Evolutionary conservation across 2,888 invertebrate genomes (phyloP).

Genomic region (Agrochola circellaris): DNA sequence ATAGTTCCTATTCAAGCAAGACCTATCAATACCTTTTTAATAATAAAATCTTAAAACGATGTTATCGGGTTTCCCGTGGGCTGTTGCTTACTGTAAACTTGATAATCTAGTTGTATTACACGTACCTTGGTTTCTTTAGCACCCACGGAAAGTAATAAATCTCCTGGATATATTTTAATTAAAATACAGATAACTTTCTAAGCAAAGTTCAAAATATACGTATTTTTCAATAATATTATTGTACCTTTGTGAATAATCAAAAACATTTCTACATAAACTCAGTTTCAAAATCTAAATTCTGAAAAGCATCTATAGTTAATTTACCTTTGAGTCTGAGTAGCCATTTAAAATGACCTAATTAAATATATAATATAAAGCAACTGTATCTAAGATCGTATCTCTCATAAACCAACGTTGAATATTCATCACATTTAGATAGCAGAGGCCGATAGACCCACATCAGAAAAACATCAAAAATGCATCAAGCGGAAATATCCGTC

Average conservation of each 20-base stretch:
- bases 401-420: conserved; percentile 85
- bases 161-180: not conserved
- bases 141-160: not conserved
- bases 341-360: not conserved
- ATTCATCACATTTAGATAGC: conserved; percentile 91
- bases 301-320: not conserved
- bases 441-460: conserved; percentile 90
- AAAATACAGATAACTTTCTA: too few species aligned
- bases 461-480: conserved; percentile 91
- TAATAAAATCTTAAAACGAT: not conserved
- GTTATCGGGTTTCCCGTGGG: not conserved
- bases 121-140: not conserved
- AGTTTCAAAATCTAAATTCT: not conserved
- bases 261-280: not conserved
- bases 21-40: not conserved
- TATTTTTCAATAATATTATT: not conserved
- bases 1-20: not conserved
- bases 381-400: conserved; percentile 77
- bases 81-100: not conserved
- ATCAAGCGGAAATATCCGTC: conserved; percentile 90
- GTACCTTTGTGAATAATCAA: not conserved
- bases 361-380: conserved; percentile 26
- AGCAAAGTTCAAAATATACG: not conserved
- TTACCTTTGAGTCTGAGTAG: not conserved
- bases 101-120: not conserved